A percentile compares a stretch with the other conserved stretches of the same genome.
phyloP scores from a whole-genome alignment of 2,888 invertebrate species.

The Bellardia bayeri region DNA sequence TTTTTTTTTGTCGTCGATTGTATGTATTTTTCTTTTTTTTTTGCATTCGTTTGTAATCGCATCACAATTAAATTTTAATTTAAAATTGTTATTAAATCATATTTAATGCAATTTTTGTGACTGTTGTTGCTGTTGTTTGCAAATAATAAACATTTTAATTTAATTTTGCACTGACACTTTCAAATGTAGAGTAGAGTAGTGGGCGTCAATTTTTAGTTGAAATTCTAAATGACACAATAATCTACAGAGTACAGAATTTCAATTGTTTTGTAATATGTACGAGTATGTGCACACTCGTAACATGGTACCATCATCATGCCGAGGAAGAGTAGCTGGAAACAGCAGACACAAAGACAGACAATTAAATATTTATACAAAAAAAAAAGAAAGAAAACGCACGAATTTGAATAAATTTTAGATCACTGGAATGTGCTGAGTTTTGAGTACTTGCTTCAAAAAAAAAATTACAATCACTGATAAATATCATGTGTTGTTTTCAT shows the following conservation, averaged over 20 bases:
- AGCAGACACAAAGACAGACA: slow-evolving; percentile 38
- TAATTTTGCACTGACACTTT: slow-evolving; percentile 60
- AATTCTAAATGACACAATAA: slow-evolving; percentile 48
- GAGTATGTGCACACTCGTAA: slow-evolving; percentile 39
- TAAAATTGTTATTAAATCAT: slow-evolving; percentile 63
- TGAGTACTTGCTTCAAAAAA: slow-evolving; percentile 19
- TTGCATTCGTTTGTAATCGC: slow-evolving; percentile 45
- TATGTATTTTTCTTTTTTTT: slow-evolving; percentile 10
- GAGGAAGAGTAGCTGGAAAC: not conserved
- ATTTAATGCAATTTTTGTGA: slow-evolving; percentile 56
- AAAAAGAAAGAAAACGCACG: not conserved
- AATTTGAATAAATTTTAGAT: slow-evolving; percentile 56
- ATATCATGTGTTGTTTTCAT: slow-evolving; percentile 6
- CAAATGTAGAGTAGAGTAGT: slow-evolving; percentile 59
- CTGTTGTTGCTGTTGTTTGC: slow-evolving; percentile 28
- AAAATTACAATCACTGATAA: slow-evolving; percentile 3
- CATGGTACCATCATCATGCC: slow-evolving; percentile 38
- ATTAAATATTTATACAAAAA: slow-evolving; percentile 19
- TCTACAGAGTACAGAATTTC: slow-evolving; percentile 54
- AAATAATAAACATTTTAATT: slow-evolving; percentile 33
- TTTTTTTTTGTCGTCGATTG: not conserved
- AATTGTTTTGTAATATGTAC: slow-evolving; percentile 60
- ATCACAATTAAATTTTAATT: slow-evolving; percentile 60
- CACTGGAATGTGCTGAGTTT: slow-evolving; percentile 67
- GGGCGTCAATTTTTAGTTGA: slow-evolving; percentile 61